These are phyloP conservation scores for Spodoptera litura DNA, from an alignment of 1,140 invertebrate genomes.

Conservation along the genomic window DNA sequence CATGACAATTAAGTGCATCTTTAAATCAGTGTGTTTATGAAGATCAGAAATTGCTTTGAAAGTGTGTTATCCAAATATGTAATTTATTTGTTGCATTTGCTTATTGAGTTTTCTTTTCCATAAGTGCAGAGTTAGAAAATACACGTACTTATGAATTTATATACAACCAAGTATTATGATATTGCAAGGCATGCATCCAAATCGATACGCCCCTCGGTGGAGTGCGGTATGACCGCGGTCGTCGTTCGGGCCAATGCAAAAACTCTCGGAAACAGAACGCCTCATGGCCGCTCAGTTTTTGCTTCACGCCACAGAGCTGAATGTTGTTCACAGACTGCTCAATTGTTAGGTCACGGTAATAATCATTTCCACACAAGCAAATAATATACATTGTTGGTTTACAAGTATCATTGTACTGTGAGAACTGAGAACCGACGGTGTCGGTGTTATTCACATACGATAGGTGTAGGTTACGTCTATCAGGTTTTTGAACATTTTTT, in stretches of 20 bases:
- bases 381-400: slow-evolving; percentile 38
- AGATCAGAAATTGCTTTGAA: slow-evolving; percentile 8
- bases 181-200: slow-evolving; percentile 53
- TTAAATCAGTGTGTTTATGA: not conserved
- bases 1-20: slow-evolving; percentile 9
- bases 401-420: slow-evolving; percentile 29
- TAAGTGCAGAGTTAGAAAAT: not conserved
- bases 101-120: not conserved
- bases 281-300: slow-evolving; percentile 65
- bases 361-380: slow-evolving; percentile 39
- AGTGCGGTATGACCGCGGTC: slow-evolving; percentile 30
- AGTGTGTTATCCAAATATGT: slow-evolving; percentile 11
- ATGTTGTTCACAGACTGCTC: slow-evolving; percentile 51
- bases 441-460: slow-evolving; percentile 3
- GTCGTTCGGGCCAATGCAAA: slow-evolving; percentile 48
- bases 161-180: slow-evolving; percentile 43
- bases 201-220: slow-evolving; percentile 50
- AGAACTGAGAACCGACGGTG: not conserved
- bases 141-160: not conserved
- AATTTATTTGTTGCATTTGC: slow-evolving; percentile 3
- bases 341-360: slow-evolving; percentile 52
- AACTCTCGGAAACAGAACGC: slow-evolving; percentile 57
- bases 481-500: not conserved
- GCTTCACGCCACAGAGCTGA: slow-evolving; percentile 42
- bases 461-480: slow-evolving; percentile 13